A percentile compares a stretch with the other conserved stretches of the same genome.
These are phyloP conservation scores for Drosophila sp. DNA, from an alignment of 1,140 invertebrate genomes.

Conservation along the genomic window DNA sequence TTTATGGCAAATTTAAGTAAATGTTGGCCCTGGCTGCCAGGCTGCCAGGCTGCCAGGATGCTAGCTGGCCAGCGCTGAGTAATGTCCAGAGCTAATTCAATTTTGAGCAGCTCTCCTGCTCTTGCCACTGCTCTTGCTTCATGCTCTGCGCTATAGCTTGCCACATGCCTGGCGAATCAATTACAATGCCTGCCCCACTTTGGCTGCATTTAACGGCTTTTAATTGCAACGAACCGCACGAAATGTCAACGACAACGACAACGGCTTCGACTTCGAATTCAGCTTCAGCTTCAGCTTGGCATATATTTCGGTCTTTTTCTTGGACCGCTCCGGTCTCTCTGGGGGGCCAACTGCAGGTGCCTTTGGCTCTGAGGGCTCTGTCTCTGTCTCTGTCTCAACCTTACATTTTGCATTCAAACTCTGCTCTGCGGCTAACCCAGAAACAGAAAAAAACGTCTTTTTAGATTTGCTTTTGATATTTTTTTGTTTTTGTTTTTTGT, in stretches of 20 bases:
- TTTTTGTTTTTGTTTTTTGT: constrained; percentile 36
- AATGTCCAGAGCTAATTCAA: constrained; percentile 60
- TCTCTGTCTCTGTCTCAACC: constrained; percentile 41
- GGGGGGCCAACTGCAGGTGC: constrained; percentile 57
- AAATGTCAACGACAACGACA: constrained; percentile 68
- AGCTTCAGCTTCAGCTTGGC: constrained; percentile 31
- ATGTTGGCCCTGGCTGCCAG: constrained; percentile 33
- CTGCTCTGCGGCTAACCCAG: constrained; percentile 67
- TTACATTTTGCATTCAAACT: constrained; percentile 31
- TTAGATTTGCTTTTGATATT: constrained; percentile 41
- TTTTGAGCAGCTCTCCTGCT: constrained; percentile 51
- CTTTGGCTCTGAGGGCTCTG: constrained; percentile 58
- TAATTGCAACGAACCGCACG: constrained; percentile 74
- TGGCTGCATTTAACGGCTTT: constrained; percentile 65
- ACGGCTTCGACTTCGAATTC: not conserved
- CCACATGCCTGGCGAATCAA: constrained; percentile 64
- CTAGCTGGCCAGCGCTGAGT: constrained; percentile 6
- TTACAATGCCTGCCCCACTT: constrained; percentile 56
- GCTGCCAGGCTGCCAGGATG: too few species aligned
- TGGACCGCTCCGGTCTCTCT: constrained; percentile 28
- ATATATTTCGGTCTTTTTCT: constrained; percentile 55
- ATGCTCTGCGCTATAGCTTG: constrained; percentile 13
- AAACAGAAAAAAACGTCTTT: constrained; percentile 48
- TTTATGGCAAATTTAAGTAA: constrained; percentile 63
- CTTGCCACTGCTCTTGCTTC: too few species aligned